Conservation (phyloP, 1,140 invertebrate species). For the Centruroides sculpturatus region DNA sequence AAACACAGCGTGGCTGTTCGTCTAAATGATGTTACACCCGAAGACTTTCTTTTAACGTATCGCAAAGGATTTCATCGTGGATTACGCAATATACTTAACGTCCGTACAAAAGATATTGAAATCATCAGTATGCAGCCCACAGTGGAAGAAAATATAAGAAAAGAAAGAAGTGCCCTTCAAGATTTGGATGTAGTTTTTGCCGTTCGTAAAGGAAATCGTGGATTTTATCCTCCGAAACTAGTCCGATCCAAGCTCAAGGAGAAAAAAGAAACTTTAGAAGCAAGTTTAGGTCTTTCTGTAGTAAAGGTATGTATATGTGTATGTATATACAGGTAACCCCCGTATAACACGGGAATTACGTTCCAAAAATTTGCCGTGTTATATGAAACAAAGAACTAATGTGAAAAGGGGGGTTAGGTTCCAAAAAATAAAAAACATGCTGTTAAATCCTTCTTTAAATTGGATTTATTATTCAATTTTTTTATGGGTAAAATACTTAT, state of each 20-base stretch:
- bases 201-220: constrained; percentile 43
- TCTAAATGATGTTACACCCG: constrained; percentile 51
- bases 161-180: constrained; percentile 16
- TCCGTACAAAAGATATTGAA: constrained; percentile 33
- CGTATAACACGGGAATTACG: too few species aligned
- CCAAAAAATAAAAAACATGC: too few species aligned
- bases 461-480: too few species aligned
- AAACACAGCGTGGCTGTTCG: constrained; percentile 67
- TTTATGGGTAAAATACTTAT: too few species aligned
- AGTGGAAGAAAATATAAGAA: constrained; percentile 17
- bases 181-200: constrained; percentile 78
- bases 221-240: constrained; percentile 42
- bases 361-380: too few species aligned
- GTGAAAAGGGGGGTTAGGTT: too few species aligned
- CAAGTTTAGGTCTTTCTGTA: constrained; percentile 55
- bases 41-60: constrained; percentile 72
- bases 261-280: constrained; percentile 55
- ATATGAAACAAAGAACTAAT: too few species aligned
- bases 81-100: constrained; percentile 41
- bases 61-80: constrained; percentile 64
- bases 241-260: constrained; percentile 49
- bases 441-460: too few species aligned
- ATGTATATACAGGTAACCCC: too few species aligned
- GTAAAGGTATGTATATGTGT: constrained; percentile 7
- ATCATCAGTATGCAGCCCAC: constrained; percentile 58